phyloP scores from a whole-genome alignment of 2,113 vertebrate genomes.

The Phylloscopus trochiloides region DNA sequence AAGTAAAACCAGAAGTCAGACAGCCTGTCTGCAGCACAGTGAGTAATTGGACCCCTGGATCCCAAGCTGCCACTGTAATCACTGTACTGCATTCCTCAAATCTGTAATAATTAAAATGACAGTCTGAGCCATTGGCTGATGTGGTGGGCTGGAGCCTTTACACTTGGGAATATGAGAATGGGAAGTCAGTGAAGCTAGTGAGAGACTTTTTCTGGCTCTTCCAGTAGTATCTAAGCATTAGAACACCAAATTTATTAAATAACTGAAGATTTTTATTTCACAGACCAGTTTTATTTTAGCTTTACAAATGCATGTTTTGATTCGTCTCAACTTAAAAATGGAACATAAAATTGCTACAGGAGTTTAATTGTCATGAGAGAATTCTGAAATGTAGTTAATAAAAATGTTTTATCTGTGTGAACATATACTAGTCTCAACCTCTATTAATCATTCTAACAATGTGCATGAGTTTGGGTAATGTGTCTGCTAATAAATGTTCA shows the following conservation, averaged over 20 bases:
- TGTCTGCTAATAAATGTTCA: not conserved
- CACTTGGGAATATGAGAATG: not conserved
- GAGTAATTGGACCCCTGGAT: conserved; percentile 29
- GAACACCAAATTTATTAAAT: not conserved
- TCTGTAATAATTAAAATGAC: conserved; percentile 36
- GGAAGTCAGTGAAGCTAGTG: not conserved
- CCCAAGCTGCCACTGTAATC: conserved; percentile 14
- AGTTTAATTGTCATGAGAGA: not conserved
- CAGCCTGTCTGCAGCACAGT: not conserved
- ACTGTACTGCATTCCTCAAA: conserved; percentile 8
- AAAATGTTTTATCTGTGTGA: not conserved
- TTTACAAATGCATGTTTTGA: not conserved
- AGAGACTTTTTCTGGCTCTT: not conserved
- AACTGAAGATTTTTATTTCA: not conserved
- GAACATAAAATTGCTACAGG: not conserved
- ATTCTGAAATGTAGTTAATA: not conserved
- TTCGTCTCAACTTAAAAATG: not conserved
- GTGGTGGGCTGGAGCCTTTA: not conserved
- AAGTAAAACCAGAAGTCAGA: conserved; percentile 45
- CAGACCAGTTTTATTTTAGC: not conserved
- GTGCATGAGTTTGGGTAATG: not conserved
- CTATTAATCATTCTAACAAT: not conserved
- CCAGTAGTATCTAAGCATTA: not conserved
- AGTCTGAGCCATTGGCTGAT: not conserved
- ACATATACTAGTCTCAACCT: not conserved